phyloP scores from a whole-genome alignment of 2,113 vertebrate genomes.

The Phoenicopterus ruber region DNA sequence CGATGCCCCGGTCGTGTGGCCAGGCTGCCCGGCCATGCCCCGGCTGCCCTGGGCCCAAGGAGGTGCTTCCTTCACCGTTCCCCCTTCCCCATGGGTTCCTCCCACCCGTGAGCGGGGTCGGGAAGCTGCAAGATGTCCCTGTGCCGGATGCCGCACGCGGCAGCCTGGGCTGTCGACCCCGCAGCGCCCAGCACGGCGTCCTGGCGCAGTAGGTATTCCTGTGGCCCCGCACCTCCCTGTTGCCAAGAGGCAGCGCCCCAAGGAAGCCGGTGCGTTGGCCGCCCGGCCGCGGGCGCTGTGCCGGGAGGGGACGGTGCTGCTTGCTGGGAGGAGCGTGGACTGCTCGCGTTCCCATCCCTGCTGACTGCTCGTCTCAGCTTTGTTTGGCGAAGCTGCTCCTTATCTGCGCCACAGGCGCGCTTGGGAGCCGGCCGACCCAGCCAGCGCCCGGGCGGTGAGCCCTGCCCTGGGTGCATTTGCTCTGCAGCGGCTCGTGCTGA shows the following conservation, averaged over 20 bases:
- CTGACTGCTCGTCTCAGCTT: background rate
- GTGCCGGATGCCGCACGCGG: rapidly evolving
- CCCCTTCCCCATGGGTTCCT: background rate
- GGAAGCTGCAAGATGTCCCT: background rate
- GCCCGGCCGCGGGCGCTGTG: rapidly evolving
- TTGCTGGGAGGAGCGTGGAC: background rate
- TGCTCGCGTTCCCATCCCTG: rapidly evolving
- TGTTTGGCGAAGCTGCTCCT: background rate
- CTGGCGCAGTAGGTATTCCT: background rate
- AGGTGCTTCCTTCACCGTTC: background rate
- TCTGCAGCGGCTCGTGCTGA: background rate
- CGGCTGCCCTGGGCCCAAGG: no score
- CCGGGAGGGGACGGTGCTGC: background rate
- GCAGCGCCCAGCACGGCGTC: rapidly evolving
- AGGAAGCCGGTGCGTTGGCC: background rate
- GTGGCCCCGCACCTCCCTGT: background rate
- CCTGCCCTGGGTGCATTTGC: background rate
- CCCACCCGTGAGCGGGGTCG: rapidly evolving
- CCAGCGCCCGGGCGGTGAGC: background rate
- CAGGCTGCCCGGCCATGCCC: background rate
- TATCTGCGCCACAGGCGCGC: background rate
- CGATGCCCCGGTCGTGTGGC: background rate
- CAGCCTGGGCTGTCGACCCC: background rate
- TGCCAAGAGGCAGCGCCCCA: background rate
- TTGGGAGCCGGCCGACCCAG: background rate